A percentile compares a stretch with the other conserved stretches of the same genome.
Conservation (phyloP, 1,140 invertebrate species). For the Ylistrum balloti region DNA sequence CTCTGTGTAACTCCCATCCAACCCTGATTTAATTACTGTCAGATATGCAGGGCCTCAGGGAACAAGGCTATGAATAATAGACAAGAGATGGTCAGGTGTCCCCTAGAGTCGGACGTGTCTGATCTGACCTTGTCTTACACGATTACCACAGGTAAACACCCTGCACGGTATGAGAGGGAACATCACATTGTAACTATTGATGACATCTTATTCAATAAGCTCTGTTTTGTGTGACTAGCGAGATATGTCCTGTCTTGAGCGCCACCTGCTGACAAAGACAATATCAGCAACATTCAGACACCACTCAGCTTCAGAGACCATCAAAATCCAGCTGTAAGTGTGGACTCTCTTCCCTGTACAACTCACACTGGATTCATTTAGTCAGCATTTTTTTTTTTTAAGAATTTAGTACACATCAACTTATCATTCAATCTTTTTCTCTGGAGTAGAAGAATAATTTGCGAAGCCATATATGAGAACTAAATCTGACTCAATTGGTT, state of each 20-base stretch:
- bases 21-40: neutral
- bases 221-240: neutral
- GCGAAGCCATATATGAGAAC: too few relatives aligned
- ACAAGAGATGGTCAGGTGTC: neutral
- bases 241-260: neutral
- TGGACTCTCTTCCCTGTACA: too few relatives aligned
- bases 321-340: too few relatives aligned
- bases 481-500: too few relatives aligned
- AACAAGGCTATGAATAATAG: neutral
- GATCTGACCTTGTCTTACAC: neutral
- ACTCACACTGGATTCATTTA: too few relatives aligned
- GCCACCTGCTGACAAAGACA: neutral
- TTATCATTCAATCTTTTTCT: too few relatives aligned
- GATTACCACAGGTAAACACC: neutral
- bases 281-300: neutral
- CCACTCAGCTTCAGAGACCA: neutral
- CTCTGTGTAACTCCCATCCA: neutral
- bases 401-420: too few relatives aligned
- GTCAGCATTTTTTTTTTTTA: too few relatives aligned
- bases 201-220: neutral
- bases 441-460: too few relatives aligned
- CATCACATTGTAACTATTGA: neutral
- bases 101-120: neutral
- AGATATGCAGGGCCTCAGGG: neutral
- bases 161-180: neutral